These are phyloP conservation scores for Cydia pomonella DNA, from an alignment of 1,140 invertebrate species.

Conservation along the genomic window DNA sequence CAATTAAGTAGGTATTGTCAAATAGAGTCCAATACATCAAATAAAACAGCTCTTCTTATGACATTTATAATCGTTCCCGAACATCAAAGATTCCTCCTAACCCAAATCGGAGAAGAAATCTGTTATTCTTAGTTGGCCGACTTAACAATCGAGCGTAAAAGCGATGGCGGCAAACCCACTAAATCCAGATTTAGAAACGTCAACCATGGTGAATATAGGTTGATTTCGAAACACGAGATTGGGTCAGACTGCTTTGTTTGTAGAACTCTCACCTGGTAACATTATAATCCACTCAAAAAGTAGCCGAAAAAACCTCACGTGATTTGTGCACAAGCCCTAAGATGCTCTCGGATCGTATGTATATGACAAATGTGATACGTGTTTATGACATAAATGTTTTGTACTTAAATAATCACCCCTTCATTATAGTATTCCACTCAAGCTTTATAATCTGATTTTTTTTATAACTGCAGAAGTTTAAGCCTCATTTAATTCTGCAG, in stretches of 20 bases:
- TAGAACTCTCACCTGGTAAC: background rate
- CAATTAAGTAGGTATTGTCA: background rate
- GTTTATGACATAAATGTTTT: too few relatives aligned
- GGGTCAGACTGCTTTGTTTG: slow-evolving; percentile 11
- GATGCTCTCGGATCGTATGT: too few relatives aligned
- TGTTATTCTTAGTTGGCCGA: slow-evolving; percentile 27
- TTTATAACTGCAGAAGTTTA: too few relatives aligned
- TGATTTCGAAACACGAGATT: slow-evolving; percentile 16
- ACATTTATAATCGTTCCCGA: background rate
- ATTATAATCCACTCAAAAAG: background rate
- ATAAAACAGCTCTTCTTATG: background rate
- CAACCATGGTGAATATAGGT: slow-evolving; percentile 19
- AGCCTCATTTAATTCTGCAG: too few relatives aligned
- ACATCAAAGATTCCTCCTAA: slow-evolving; percentile 15
- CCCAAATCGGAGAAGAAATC: slow-evolving; percentile 21
- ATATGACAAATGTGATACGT: background rate
- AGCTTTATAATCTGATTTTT: too few relatives aligned
- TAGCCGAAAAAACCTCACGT: too few relatives aligned
- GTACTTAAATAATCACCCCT: too few relatives aligned
- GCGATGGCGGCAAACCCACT: slow-evolving; percentile 27
- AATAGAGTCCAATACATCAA: background rate
- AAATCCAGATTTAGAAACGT: slow-evolving; percentile 32
- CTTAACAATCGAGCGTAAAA: slow-evolving; percentile 16
- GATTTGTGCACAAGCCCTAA: too few relatives aligned
- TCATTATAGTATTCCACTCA: too few relatives aligned